Evolutionary conservation across 2,113 vertebrate species (phyloP).

Genomic region (Oryzias melastigma): DNA sequence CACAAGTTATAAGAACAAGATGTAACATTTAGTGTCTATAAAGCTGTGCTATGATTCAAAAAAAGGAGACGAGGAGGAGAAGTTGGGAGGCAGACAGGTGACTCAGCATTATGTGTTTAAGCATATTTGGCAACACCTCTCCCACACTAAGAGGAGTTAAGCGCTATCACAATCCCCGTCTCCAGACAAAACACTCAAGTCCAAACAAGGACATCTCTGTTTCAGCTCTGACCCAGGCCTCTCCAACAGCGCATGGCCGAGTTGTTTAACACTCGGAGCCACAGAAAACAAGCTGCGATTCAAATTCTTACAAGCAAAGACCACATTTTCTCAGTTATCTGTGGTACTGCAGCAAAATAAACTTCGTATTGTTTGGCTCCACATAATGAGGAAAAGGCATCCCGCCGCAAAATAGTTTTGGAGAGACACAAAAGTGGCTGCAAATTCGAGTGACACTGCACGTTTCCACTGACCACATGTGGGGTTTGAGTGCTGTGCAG

Average conservation of each 20-base stretch:
- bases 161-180: conserved; percentile 53
- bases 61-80: conserved; percentile 26
- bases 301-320: conserved; percentile 50
- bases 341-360: conserved; percentile 48
- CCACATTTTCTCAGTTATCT: conserved; percentile 48
- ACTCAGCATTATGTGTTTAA: conserved; percentile 28
- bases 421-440: conserved; percentile 38
- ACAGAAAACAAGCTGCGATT: conserved; percentile 55
- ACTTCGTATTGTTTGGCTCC: conserved; percentile 44
- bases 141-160: conserved; percentile 36
- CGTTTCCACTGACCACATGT: conserved; percentile 34
- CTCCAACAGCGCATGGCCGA: conserved; percentile 39
- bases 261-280: conserved; percentile 40
- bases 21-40: conserved; percentile 6
- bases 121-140: conserved; percentile 37
- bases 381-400: conserved; percentile 41
- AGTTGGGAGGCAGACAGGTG: conserved; percentile 36
- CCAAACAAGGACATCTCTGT: conserved; percentile 58
- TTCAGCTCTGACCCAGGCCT: conserved; percentile 26
- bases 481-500: conserved; percentile 30
- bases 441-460: conserved; percentile 16
- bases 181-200: conserved; percentile 64
- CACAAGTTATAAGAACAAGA: conserved; percentile 7
- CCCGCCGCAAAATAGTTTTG: conserved; percentile 22
- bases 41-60: conserved; percentile 1